These are phyloP conservation scores for Phymanthus crucifer DNA, from an alignment of 92 coral and sea anemone genomes.

Conservation along the genomic window DNA sequence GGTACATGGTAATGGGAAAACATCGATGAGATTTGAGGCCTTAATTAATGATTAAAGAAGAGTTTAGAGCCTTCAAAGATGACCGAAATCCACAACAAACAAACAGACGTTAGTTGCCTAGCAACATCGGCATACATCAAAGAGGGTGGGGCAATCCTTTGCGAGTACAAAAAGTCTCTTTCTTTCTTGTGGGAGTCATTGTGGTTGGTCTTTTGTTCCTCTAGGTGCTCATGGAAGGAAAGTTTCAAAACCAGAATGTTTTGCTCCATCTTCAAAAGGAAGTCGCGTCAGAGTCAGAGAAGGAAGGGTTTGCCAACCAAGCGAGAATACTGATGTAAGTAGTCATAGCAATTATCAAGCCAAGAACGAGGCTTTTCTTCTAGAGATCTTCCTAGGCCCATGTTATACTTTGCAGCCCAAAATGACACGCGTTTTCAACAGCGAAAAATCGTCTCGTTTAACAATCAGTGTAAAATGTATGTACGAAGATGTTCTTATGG, in stretches of 20 bases:
- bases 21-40: neutral
- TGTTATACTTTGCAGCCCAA: too few species aligned
- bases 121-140: neutral
- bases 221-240: constrained; percentile 57
- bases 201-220: neutral
- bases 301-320: constrained; percentile 75
- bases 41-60: neutral
- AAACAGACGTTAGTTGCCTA: neutral
- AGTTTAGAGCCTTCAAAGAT: neutral
- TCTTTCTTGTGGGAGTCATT: neutral
- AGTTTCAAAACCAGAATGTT: constrained; percentile 58
- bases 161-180: neutral
- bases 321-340: constrained; percentile 75
- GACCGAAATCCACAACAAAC: neutral
- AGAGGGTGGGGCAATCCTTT: neutral
- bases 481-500: too few species aligned
- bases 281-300: constrained; percentile 54
- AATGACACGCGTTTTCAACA: too few species aligned
- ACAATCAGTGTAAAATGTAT: too few species aligned
- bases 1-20: too few species aligned
- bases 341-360: neutral
- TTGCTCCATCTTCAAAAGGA: constrained; percentile 57
- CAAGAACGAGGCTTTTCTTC: too few species aligned
- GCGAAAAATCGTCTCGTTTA: too few species aligned
- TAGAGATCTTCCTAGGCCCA: too few species aligned